These are phyloP conservation scores for Stratiomys singularior DNA, from an alignment of 2,888 invertebrate genomes.

Conservation along the genomic window DNA sequence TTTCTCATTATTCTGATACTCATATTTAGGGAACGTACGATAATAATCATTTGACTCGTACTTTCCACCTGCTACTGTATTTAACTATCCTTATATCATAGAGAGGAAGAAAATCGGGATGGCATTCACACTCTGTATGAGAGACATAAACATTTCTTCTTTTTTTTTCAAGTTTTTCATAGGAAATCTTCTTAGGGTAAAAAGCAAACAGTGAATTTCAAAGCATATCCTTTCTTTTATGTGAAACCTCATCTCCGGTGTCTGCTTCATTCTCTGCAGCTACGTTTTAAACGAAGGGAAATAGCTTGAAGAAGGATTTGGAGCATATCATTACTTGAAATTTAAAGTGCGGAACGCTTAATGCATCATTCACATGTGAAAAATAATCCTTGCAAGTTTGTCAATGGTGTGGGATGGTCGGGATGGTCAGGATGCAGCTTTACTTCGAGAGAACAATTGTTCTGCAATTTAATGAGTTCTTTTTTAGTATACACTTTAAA, in stretches of 20 bases:
- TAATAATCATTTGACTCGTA: too few relatives aligned
- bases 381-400: too few relatives aligned
- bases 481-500: too few relatives aligned
- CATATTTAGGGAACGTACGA: too few relatives aligned
- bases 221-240: not conserved
- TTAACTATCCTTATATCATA: not conserved
- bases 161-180: not conserved
- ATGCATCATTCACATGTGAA: too few relatives aligned
- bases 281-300: not conserved
- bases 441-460: too few relatives aligned
- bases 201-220: not conserved
- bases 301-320: not conserved
- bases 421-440: too few relatives aligned
- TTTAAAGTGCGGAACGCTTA: constrained; percentile 16
- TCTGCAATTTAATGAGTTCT: too few relatives aligned
- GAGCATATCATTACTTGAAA: constrained; percentile 14
- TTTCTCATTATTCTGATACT: too few relatives aligned
- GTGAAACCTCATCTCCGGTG: not conserved
- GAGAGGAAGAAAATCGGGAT: not conserved
- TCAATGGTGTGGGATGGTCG: too few relatives aligned
- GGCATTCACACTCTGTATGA: not conserved
- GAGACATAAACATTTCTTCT: not conserved
- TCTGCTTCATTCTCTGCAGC: not conserved
- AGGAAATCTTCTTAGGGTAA: not conserved
- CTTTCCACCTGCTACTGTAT: too few relatives aligned